Evolutionary conservation across 2,888 invertebrate genomes (phyloP).

Genomic region (Cylindroiulus punctatus): DNA sequence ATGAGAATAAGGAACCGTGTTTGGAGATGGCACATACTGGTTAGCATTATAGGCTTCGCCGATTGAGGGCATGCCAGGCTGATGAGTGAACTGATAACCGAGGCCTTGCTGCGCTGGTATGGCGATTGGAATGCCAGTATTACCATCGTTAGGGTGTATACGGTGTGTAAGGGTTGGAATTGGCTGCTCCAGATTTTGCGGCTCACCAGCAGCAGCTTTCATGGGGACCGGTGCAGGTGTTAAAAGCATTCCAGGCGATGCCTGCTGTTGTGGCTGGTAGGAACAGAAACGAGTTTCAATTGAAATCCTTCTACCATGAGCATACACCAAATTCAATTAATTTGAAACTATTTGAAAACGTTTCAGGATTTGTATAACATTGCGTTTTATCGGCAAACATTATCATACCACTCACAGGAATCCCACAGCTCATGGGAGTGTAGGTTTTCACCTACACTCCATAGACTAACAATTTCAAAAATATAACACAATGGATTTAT

Average conservation of each 20-base stretch:
- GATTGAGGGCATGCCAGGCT: background rate
- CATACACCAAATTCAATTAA: no score
- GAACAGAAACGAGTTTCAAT: background rate
- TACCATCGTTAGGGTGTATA: background rate
- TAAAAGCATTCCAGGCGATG: background rate
- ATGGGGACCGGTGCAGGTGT: background rate
- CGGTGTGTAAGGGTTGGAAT: background rate
- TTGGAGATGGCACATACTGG: slow-evolving; percentile 10
- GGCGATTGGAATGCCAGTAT: background rate
- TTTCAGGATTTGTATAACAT: no score
- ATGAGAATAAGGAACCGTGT: background rate
- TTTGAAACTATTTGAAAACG: no score
- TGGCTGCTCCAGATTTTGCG: background rate
- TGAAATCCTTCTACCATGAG: no score
- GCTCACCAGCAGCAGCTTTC: background rate
- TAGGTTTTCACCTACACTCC: no score
- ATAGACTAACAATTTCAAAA: no score
- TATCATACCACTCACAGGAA: no score
- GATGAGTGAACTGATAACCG: background rate
- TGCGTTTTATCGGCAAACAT: no score
- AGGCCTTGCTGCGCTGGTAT: background rate
- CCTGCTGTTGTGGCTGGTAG: background rate
- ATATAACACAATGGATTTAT: no score
- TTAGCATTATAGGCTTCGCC: background rate
- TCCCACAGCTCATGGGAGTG: no score